phyloP scores from a whole-genome alignment of 2,888 invertebrate genomes.

The Penaeus monodon region DNA sequence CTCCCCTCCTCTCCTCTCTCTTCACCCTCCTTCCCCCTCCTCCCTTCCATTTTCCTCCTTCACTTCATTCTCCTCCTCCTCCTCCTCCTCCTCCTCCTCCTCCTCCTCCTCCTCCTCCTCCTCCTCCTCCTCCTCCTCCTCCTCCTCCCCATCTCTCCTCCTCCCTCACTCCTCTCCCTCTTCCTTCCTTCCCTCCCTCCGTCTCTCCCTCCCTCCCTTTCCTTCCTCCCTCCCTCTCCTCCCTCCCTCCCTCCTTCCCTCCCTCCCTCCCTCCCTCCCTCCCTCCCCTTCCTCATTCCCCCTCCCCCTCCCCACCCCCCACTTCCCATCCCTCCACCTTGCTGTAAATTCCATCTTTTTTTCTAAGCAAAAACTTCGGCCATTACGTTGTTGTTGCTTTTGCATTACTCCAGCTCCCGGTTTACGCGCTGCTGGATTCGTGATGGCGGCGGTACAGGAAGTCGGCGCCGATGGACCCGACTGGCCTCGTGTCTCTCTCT shows the following conservation, averaged over 20 bases:
- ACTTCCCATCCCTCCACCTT: background rate
- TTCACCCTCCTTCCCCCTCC: background rate
- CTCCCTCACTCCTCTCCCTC: background rate
- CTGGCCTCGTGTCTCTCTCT: no score
- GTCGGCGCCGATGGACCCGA: no score
- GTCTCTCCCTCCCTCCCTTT: no score
- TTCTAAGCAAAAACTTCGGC: no score
- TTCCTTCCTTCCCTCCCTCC: background rate
- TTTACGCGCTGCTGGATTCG: no score
- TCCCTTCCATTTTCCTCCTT: background rate
- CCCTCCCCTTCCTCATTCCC: background rate
- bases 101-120: background rate
- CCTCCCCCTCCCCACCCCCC: background rate
- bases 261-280: background rate
- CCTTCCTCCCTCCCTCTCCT: background rate
- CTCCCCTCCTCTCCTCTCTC: background rate
- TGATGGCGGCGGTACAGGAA: no score
- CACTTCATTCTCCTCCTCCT: background rate
- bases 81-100: background rate
- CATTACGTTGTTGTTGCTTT: no score
- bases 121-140: background rate
- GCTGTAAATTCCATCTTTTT: background rate
- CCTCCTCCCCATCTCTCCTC: background rate
- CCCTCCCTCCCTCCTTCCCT: rapidly evolving
- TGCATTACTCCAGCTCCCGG: no score